These are phyloP conservation scores for Corythoichthys intestinalis DNA, from an alignment of 2,113 vertebrate genomes.

Conservation along the genomic window DNA sequence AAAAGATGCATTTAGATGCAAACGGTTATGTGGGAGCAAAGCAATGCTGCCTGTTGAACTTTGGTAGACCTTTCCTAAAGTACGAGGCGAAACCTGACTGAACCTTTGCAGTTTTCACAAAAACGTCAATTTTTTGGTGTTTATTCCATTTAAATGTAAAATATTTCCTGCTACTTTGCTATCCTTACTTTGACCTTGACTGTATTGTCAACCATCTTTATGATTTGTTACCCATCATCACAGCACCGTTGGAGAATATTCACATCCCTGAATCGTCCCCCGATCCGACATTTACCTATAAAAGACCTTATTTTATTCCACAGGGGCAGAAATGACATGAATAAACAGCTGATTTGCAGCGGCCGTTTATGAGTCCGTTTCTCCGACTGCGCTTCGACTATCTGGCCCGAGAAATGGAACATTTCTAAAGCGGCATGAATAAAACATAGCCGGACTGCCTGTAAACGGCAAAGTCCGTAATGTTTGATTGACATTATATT, in stretches of 20 bases:
- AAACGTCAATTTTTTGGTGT: not conserved
- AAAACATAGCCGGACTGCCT: conserved; percentile 68
- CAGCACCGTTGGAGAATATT: too few species aligned
- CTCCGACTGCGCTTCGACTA: not conserved
- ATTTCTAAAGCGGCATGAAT: conserved; percentile 61
- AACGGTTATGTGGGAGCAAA: not conserved
- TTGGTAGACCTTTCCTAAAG: not conserved
- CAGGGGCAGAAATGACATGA: not conserved
- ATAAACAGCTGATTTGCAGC: conserved; percentile 24
- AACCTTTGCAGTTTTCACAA: too few species aligned
- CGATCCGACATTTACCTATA: not conserved
- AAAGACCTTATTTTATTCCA: not conserved
- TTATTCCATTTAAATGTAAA: not conserved
- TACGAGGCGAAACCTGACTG: too few species aligned
- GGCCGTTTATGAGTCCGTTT: conserved; percentile 18
- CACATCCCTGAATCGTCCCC: not conserved
- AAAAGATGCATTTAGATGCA: not conserved
- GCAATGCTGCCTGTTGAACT: not conserved
- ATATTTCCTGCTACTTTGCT: not conserved
- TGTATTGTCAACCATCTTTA: too few species aligned
- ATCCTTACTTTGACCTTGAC: not conserved
- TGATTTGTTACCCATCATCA: not conserved
- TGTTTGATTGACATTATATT: conserved; percentile 68
- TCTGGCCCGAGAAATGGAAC: conserved; percentile 53
- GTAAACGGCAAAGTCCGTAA: conserved; percentile 56